phyloP scores from a whole-genome alignment of 2,888 invertebrate genomes.

The Meiosimyza decipiens region DNA sequence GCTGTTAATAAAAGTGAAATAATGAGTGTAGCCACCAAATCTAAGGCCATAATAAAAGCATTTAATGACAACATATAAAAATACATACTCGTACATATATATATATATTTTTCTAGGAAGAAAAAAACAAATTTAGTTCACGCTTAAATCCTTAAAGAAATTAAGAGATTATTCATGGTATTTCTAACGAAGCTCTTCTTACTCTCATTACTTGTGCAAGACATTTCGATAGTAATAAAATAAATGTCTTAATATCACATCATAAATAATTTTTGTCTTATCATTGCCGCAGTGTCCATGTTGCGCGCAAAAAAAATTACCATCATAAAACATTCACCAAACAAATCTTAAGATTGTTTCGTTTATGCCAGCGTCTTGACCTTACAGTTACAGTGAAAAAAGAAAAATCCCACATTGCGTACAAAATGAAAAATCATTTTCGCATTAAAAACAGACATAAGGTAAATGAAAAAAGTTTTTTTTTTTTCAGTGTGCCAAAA shows the following conservation, averaged over 20 bases:
- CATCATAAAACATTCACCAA: neutral
- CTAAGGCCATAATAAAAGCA: conserved; percentile 5
- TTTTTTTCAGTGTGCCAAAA: too few species aligned
- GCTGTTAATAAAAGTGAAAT: neutral
- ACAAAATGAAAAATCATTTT: neutral
- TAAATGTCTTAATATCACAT: conserved; percentile 11
- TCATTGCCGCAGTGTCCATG: neutral
- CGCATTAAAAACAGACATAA: too few species aligned
- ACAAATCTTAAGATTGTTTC: conserved; percentile 7
- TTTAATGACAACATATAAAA: neutral
- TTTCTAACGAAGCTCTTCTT: too few species aligned
- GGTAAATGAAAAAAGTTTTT: too few species aligned
- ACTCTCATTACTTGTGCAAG: too few species aligned
- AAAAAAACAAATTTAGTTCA: neutral
- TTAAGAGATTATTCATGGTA: too few species aligned
- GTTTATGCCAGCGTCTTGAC: neutral
- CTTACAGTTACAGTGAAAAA: too few species aligned
- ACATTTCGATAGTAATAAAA: neutral
- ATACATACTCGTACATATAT: too few species aligned
- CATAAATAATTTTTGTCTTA: conserved; percentile 19
- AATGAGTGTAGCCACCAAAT: neutral
- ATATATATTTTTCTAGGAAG: neutral
- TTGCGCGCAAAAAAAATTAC: too few species aligned
- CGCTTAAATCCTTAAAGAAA: neutral
- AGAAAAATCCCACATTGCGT: neutral